A percentile compares a stretch with the other conserved stretches of the same genome.
Evolutionary conservation across 2,797 vertebrate species (phyloP).

Genomic region (Acestrorhynchus altus): DNA sequence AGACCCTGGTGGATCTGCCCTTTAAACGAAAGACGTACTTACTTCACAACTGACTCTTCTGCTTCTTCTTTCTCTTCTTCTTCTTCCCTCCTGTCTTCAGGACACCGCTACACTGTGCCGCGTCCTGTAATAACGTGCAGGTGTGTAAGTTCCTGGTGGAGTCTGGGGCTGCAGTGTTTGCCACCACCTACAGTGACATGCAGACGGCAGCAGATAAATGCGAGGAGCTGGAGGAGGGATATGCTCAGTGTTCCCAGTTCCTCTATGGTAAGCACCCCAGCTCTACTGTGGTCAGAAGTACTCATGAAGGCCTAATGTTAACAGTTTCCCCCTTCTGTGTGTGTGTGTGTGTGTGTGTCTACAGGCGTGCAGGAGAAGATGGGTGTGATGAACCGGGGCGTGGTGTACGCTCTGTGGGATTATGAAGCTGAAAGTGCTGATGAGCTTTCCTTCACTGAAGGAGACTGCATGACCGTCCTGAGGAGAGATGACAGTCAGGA

Average conservation of each 20-base stretch:
- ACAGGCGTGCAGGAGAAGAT: slow-evolving; percentile 97
- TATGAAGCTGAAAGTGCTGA: slow-evolving; percentile 84
- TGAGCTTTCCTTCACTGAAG: slow-evolving; percentile 86
- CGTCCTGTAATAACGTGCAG: slow-evolving; percentile 95
- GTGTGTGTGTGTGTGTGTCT: slow-evolving; percentile 6
- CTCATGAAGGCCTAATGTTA: too few species aligned
- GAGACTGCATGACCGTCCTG: slow-evolving; percentile 90
- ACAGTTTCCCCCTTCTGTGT: too few species aligned
- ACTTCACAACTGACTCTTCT: too few species aligned
- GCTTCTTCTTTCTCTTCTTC: neutral
- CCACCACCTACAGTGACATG: slow-evolving; percentile 92
- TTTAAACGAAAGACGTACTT: too few species aligned
- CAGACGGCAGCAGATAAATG: slow-evolving; percentile 95
- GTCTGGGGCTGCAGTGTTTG: slow-evolving; percentile 91
- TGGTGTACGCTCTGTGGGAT: slow-evolving; percentile 93
- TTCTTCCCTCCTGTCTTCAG: slow-evolving; percentile 65
- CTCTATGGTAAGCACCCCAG: slow-evolving; percentile 84
- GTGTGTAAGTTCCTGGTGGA: slow-evolving; percentile 96
- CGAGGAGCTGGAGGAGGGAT: slow-evolving; percentile 96
- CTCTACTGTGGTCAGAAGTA: neutral
- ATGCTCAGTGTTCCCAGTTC: slow-evolving; percentile 95
- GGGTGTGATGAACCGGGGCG: slow-evolving; percentile 95
- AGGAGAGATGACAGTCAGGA: slow-evolving; percentile 87
- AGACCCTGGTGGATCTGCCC: too few species aligned
- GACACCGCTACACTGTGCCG: slow-evolving; percentile 94